Evolutionary conservation across 2,113 vertebrate genomes (phyloP).

Genomic region (Rhinopomastus cyanomelas): DNA sequence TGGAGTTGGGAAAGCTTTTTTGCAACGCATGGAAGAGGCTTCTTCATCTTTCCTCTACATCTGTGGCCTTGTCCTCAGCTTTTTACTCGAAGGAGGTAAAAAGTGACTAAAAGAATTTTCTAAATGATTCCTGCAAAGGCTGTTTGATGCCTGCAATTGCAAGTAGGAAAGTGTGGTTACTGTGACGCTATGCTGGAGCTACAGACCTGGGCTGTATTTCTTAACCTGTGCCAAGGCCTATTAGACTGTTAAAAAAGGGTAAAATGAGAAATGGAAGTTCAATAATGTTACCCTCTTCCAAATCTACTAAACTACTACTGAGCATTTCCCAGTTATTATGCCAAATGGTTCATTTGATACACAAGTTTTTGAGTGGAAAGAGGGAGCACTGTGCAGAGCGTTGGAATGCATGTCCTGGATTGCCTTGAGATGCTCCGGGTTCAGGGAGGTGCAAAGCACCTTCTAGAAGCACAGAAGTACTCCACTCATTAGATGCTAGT

Average conservation of each 20-base stretch:
- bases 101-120: not conserved
- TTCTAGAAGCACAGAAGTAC: not conserved
- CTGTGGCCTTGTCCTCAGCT: not conserved
- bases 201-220: not conserved
- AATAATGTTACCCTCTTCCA: not conserved
- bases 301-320: not conserved
- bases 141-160: not conserved
- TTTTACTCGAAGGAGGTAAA: not conserved
- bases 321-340: not conserved
- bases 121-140: not conserved
- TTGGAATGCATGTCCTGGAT: not conserved
- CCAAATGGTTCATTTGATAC: not conserved
- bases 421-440: not conserved
- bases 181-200: not conserved
- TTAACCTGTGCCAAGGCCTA: not conserved
- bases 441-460: not conserved
- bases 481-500: not conserved
- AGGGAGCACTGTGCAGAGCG: not conserved
- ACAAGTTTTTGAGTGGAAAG: not conserved
- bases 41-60: not conserved
- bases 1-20: not conserved
- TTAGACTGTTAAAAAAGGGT: not conserved
- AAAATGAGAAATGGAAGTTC: not conserved
- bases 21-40: not conserved
- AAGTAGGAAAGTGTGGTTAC: not conserved